These are phyloP conservation scores for Tympanoctomys barrerae DNA, from an alignment of 2,797 vertebrate species.

Conservation along the genomic window DNA sequence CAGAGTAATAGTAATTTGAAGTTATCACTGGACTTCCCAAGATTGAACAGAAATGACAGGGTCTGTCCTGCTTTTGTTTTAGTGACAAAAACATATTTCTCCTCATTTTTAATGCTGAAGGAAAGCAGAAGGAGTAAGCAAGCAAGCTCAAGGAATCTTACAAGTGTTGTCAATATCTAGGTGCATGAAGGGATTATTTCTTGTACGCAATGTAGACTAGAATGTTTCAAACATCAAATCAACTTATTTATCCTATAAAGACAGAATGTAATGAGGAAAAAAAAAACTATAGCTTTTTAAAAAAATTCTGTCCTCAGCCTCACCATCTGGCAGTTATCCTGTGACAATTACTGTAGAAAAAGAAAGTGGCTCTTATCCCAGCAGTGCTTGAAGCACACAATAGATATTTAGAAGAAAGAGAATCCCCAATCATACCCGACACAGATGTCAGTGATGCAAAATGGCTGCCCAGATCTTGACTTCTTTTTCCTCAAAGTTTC, in stretches of 20 bases:
- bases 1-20: not conserved
- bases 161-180: not conserved
- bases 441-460: conserved; percentile 78
- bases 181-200: not conserved
- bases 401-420: conserved; percentile 80
- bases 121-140: not conserved
- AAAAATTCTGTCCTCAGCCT: conserved; percentile 19
- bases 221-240: not conserved
- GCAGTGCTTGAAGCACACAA: conserved; percentile 71
- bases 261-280: conserved; percentile 30
- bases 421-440: conserved; percentile 74
- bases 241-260: not conserved
- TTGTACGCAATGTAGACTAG: not conserved
- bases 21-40: not conserved
- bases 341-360: conserved; percentile 68
- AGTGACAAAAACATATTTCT: not conserved
- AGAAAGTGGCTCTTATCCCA: conserved; percentile 72
- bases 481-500: conserved; percentile 60
- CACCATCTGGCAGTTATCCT: conserved; percentile 77
- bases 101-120: not conserved
- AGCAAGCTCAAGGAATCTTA: not conserved
- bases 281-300: not conserved
- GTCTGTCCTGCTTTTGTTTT: not conserved
- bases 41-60: not conserved
- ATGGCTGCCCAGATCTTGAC: not conserved